Percentiles rank a stretch among this genome's conserved stretches.
Evolutionary conservation across 2,797 vertebrate genomes (phyloP).

Genomic region (Gymnoscopelus braueri): DNA sequence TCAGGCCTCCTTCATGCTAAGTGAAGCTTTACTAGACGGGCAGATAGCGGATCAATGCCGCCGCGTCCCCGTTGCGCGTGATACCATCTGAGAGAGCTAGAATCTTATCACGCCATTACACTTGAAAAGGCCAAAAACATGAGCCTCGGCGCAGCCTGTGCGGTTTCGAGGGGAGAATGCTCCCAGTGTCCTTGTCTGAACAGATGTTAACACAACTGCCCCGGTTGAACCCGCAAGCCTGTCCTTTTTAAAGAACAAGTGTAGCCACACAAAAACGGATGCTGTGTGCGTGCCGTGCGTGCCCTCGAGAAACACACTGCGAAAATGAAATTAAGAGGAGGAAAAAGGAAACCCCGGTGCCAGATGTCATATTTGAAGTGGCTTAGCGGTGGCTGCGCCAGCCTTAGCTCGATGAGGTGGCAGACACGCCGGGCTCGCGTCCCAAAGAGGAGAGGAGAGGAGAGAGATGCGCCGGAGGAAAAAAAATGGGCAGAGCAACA

Average conservation of each 20-base stretch:
- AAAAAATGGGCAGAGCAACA: slow-evolving; percentile 26
- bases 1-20: slow-evolving; percentile 28
- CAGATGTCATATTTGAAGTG: slow-evolving; percentile 71
- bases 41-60: slow-evolving; percentile 32
- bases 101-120: slow-evolving; percentile 53
- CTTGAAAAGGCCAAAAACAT: slow-evolving; percentile 56
- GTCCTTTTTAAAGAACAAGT: slow-evolving; percentile 34
- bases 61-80: slow-evolving; percentile 31
- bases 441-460: slow-evolving; percentile 39
- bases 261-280: slow-evolving; percentile 46
- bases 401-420: slow-evolving; percentile 59
- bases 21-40: slow-evolving; percentile 29
- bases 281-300: slow-evolving; percentile 30
- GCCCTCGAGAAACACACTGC: slow-evolving; percentile 47
- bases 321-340: slow-evolving; percentile 53
- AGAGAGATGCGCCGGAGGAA: slow-evolving; percentile 44
- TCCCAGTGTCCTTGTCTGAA: slow-evolving; percentile 29
- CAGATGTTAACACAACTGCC: slow-evolving; percentile 57
- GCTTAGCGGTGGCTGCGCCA: slow-evolving; percentile 50
- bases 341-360: slow-evolving; percentile 54
- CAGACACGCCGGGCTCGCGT: slow-evolving; percentile 50
- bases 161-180: slow-evolving; percentile 48
- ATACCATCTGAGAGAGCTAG: slow-evolving; percentile 45
- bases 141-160: slow-evolving; percentile 37
- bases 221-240: slow-evolving; percentile 36